Evolutionary conservation across 2,797 vertebrate genomes (phyloP).

Genomic region (Thamnophis elegans): DNA sequence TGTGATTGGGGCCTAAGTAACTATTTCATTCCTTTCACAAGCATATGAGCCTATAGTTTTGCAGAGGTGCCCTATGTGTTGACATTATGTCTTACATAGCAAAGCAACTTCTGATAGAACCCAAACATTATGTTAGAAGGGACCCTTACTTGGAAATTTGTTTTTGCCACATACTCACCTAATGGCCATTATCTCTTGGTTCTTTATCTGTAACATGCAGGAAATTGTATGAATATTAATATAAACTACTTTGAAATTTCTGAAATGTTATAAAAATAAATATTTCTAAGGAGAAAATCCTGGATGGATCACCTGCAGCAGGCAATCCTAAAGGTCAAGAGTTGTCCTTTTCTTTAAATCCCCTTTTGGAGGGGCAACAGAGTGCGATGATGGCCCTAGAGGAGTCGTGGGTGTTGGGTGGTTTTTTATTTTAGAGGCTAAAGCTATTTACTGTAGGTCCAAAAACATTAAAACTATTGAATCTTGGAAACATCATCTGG

Average conservation of each 20-base stretch:
- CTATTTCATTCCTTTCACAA: background rate
- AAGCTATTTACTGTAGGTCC: background rate
- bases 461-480: background rate
- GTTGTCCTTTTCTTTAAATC: background rate
- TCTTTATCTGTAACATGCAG: background rate
- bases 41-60: background rate
- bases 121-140: background rate
- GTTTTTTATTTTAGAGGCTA: background rate
- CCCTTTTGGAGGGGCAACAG: background rate
- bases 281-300: background rate
- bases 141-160: background rate
- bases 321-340: background rate
- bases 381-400: background rate
- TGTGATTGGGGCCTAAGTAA: background rate
- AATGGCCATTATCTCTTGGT: background rate
- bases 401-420: background rate
- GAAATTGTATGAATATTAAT: background rate
- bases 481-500: background rate
- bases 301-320: background rate
- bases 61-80: background rate
- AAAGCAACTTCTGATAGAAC: too few relatives aligned
- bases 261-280: background rate
- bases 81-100: too few relatives aligned
- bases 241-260: background rate
- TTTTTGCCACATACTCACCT: background rate